Percentiles rank a stretch among this genome's conserved stretches.
Evolutionary conservation across 35 echinoderm and acorn worm species (phyloP).

Genomic region (Nesometra sesokonis): DNA sequence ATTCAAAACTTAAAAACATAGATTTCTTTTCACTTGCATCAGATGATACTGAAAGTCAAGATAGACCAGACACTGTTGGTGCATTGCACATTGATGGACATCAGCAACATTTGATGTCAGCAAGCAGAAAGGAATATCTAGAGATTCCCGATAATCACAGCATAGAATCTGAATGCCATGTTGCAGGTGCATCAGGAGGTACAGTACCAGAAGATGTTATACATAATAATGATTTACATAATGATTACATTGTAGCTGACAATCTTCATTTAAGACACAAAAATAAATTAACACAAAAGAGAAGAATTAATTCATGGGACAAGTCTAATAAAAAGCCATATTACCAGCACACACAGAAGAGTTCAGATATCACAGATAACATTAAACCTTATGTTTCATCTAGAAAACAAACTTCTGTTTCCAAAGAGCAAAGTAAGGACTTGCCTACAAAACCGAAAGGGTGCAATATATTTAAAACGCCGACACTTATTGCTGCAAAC

Average conservation of each 20-base stretch:
- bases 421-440: neutral
- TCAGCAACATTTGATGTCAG: neutral
- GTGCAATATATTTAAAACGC: neutral
- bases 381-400: neutral
- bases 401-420: neutral
- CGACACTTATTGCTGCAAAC: neutral
- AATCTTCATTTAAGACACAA: too few species aligned
- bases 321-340: neutral
- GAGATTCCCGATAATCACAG: neutral
- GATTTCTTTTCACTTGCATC: neutral
- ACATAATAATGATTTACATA: too few species aligned
- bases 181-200: neutral
- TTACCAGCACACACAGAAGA: neutral
- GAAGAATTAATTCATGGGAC: too few species aligned
- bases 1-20: neutral
- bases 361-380: neutral
- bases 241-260: too few species aligned
- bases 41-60: neutral
- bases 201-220: too few species aligned
- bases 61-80: neutral
- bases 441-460: neutral
- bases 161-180: neutral
- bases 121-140: too few species aligned
- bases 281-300: too few species aligned
- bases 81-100: neutral